Evolutionary conservation across 2,113 vertebrate species (phyloP).

Genomic region (Galemys pyrenaicus): DNA sequence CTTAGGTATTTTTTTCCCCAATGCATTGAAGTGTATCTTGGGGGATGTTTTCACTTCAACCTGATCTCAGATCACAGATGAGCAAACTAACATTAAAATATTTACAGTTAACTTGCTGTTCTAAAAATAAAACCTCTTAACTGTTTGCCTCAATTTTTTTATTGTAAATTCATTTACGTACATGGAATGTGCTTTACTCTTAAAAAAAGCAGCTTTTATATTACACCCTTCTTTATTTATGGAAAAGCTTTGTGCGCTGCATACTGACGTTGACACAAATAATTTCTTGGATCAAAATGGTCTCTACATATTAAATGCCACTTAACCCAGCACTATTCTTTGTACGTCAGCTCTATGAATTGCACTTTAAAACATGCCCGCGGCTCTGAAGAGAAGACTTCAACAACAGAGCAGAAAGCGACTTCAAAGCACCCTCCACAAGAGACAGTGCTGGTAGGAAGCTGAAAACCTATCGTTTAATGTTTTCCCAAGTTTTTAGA

Average conservation of each 20-base stretch:
- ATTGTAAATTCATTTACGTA: conserved; percentile 68
- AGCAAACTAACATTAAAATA: conserved; percentile 89
- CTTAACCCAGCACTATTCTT: conserved; percentile 57
- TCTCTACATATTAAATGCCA: conserved; percentile 67
- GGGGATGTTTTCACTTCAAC: conserved; percentile 78
- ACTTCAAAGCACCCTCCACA: background rate
- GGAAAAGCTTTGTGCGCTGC: conserved; percentile 65
- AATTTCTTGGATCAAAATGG: conserved; percentile 65
- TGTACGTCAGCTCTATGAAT: conserved; percentile 63
- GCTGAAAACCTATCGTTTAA: conserved; percentile 46
- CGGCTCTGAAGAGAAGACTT: conserved; percentile 46
- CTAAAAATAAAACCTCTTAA: conserved; percentile 81
- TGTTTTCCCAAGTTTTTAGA: conserved; percentile 57
- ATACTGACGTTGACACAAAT: conserved; percentile 52
- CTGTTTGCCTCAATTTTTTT: conserved; percentile 80
- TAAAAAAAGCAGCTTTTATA: conserved; percentile 81
- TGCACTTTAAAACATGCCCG: background rate
- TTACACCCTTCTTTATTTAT: conserved; percentile 65
- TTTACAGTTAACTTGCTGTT: conserved; percentile 87
- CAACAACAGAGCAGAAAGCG: background rate
- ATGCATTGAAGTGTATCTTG: conserved; percentile 70
- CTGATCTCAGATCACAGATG: conserved; percentile 87
- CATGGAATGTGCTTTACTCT: conserved; percentile 88
- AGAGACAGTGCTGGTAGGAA: background rate
- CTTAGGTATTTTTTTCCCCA: conserved; percentile 61